A percentile compares a stretch with the other conserved stretches of the same genome.
Evolutionary conservation across 2,113 vertebrate species (phyloP).

Genomic region (Lamprotornis superbus): DNA sequence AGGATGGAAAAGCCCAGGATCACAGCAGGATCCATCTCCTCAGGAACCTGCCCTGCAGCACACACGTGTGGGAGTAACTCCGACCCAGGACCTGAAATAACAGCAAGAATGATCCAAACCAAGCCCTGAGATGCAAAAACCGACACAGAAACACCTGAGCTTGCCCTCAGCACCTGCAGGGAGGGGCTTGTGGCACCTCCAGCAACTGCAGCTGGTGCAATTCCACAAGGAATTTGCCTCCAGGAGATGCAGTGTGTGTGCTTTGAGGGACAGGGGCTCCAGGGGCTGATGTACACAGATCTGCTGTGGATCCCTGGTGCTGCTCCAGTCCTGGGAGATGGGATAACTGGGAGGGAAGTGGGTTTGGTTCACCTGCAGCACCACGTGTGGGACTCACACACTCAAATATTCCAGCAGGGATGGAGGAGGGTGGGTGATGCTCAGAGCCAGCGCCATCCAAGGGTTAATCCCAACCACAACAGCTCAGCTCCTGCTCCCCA

Average conservation of each 20-base stretch:
- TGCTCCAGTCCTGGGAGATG: background rate
- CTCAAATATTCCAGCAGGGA: background rate
- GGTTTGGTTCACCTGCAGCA: background rate
- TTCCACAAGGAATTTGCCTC: background rate
- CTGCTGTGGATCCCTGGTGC: background rate
- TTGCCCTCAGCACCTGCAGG: background rate
- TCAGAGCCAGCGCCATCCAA: accelerated
- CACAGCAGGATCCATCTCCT: too few species aligned
- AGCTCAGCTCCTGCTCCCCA: background rate
- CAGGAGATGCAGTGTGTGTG: accelerated
- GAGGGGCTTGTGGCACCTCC: background rate
- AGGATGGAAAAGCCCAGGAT: background rate
- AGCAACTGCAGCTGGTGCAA: background rate
- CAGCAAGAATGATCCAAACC: background rate
- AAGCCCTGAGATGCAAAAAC: background rate
- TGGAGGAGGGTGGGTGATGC: accelerated
- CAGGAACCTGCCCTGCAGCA: background rate
- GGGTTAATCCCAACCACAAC: background rate
- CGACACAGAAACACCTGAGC: accelerated
- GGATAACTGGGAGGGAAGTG: background rate
- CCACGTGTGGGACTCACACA: accelerated
- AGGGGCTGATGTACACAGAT: accelerated
- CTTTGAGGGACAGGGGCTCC: background rate
- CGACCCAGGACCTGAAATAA: background rate
- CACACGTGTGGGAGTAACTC: accelerated